Evolutionary conservation across 1,140 invertebrate species (phyloP), one percentile per base, ranked within the genome.

Genomic region (Elymnias hypermnestra): DNA sequence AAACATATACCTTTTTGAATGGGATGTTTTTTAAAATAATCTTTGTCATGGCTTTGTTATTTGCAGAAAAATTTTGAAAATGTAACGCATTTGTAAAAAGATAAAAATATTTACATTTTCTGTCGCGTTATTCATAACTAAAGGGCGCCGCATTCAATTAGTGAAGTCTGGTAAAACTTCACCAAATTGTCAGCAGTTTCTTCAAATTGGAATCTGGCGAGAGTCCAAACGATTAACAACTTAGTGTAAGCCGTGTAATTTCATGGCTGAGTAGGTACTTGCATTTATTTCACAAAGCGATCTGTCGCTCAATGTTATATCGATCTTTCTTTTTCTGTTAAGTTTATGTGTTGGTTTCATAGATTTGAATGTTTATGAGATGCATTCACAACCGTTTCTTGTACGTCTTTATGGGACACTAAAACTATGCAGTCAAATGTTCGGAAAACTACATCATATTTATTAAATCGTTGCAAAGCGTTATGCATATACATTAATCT

Each of bases 221-320:
- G 35, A 60, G 53, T 72, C 76, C 76, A 81, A 58, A 50, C 70
- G 45, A 77, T 75, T 77, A 77, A 75, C 73, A 77, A 75, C 51
- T 77, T 72, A 68, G 63, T 76, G 68, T 70, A 73, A 76, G 73
- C 73, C 75, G 70, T 81, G 75, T 77, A 75, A 77, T 77, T 81
- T 81, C 65, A 72, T 72, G 73, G 70, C 64, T 70, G 65, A 61
- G 49, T 62, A 61, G n/a, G n/a, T n/a, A n/a, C 63, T 40, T 55
- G 48, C 42, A 52, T 63, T 69, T 71, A 63, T 60, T 63, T 51
- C 55, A 44, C 41, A 35, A 28, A 28, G 13, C 13, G 25, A 28
- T 28, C 25, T 10, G 9, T 28, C 25, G 23, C 7, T 25, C 23
- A 25, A 2, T 25, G 23, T 25, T 8, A n/a, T n/a, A 6, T 25